Evolutionary conservation across 2,113 vertebrate species (phyloP).

Genomic region (Terrapene triunguis): DNA sequence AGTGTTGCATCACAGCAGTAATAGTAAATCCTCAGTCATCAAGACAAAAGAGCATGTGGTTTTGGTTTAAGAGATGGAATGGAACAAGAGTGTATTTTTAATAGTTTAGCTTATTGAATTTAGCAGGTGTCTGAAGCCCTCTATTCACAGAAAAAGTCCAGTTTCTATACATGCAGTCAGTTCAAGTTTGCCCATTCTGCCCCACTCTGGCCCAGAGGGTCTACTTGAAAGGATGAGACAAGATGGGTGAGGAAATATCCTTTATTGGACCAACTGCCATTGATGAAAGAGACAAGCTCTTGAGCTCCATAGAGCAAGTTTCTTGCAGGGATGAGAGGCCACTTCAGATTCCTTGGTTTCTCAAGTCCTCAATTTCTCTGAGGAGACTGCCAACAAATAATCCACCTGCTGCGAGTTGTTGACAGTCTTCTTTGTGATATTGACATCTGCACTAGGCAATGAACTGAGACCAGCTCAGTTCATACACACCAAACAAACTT

Average conservation of each 20-base stretch:
- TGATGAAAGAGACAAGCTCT: not conserved
- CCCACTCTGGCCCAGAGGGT: not conserved
- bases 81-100: not conserved
- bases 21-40: not conserved
- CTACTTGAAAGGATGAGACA: not conserved
- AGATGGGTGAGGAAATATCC: not conserved
- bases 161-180: not conserved
- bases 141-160: not conserved
- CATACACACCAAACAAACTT: not conserved
- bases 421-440: not conserved
- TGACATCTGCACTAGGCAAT: not conserved
- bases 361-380: not conserved
- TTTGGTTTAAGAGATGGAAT: not conserved
- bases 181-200: not conserved
- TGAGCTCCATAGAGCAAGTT: not conserved
- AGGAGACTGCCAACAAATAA: not conserved
- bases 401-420: not conserved
- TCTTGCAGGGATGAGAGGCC: not conserved
- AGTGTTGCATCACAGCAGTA: rapidly evolving
- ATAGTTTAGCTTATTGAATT: not conserved
- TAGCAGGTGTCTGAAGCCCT: not conserved
- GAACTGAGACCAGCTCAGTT: not conserved
- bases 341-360: not conserved
- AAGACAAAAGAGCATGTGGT: not conserved
- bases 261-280: not conserved